These are phyloP conservation scores for Ormyrus nitidulus DNA, from an alignment of 2,888 invertebrate species.

Conservation along the genomic window DNA sequence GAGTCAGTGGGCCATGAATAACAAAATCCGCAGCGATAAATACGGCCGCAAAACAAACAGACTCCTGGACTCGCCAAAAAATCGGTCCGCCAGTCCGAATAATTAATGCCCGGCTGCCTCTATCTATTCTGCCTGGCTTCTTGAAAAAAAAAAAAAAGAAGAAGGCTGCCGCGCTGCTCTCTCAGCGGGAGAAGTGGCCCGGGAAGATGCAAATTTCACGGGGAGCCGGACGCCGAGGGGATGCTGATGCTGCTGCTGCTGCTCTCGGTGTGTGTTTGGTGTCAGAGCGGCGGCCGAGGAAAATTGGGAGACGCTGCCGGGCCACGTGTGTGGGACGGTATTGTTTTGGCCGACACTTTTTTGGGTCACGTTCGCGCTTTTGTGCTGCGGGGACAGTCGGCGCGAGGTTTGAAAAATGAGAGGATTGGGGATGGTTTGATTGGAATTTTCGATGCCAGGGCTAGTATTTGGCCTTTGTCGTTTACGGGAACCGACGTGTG, in stretches of 20 bases:
- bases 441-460: no score
- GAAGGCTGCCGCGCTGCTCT: conserved; percentile 1
- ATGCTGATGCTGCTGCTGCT: no score
- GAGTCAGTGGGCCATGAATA: conserved; percentile 16
- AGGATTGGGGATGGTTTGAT: no score
- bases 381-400: conserved; percentile 4
- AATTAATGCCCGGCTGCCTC: conserved; percentile 29
- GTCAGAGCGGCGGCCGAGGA: no score
- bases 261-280: no score
- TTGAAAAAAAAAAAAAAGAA: not conserved
- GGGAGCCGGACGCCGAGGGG: not conserved
- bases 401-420: not conserved
- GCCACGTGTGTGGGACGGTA: not conserved
- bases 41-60: conserved; percentile 13
- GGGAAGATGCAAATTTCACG: conserved; percentile 52
- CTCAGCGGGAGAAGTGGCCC: conserved; percentile 12
- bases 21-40: conserved; percentile 30
- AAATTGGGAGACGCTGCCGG: not conserved
- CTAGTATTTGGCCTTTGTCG: no score
- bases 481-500: no score
- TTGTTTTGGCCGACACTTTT: not conserved
- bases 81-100: conserved; percentile 22
- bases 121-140: not conserved
- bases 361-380: not conserved
- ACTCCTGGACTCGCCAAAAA: not conserved